A percentile compares a stretch with the other conserved stretches of the same genome.
Evolutionary conservation across 2,888 invertebrate species (phyloP).

Genomic region (Rotaria socialis): DNA sequence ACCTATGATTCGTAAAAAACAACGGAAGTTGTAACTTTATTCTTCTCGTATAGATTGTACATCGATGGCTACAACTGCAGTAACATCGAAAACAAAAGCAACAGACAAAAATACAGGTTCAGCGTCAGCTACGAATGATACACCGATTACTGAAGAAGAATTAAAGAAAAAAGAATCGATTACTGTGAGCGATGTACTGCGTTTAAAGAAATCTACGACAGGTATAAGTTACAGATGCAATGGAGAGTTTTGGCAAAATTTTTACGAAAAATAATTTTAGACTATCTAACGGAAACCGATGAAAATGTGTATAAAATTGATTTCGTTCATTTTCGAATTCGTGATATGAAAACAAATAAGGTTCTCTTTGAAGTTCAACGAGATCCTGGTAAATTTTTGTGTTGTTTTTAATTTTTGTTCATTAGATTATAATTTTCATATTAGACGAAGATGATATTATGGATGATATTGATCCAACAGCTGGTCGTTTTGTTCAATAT

Average conservation of each 20-base stretch:
- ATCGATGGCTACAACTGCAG: neutral
- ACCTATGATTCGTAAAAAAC: too few species aligned
- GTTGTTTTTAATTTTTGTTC: neutral
- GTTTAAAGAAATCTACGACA: neutral
- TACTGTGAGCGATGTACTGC: neutral
- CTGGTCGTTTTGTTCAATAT: conserved; percentile 81
- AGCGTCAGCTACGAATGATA: neutral
- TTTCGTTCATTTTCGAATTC: conserved; percentile 90
- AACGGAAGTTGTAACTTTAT: neutral
- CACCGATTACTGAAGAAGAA: conserved; percentile 31
- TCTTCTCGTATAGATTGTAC: neutral
- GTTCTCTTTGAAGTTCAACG: conserved; percentile 85
- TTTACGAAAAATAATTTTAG: conserved; percentile 55
- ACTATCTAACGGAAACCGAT: conserved; percentile 84
- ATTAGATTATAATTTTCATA: neutral
- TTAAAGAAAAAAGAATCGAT: conserved; percentile 23
- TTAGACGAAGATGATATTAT: neutral
- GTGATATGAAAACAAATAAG: conserved; percentile 80
- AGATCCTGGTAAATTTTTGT: neutral
- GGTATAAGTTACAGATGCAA: neutral
- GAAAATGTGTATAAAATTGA: conserved; percentile 96
- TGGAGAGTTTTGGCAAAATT: neutral
- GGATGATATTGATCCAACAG: neutral
- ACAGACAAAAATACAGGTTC: neutral
- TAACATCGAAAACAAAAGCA: neutral